These are phyloP conservation scores for Aricia agestis DNA, from an alignment of 1,140 invertebrate genomes.

Conservation along the genomic window DNA sequence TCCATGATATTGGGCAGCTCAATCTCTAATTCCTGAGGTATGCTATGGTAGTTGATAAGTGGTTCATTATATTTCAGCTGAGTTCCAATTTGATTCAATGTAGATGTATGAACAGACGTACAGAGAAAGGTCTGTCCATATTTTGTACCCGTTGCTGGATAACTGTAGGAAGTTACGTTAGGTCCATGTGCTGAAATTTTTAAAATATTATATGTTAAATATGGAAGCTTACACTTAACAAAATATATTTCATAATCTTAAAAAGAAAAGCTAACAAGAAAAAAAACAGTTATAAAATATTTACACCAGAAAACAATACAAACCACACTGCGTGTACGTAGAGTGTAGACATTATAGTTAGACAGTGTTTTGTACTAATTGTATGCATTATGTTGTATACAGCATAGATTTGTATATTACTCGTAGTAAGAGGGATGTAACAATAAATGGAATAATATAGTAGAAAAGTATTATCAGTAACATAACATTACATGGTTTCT, in stretches of 20 bases:
- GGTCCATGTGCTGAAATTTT: constrained; percentile 47
- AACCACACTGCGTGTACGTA: too few relatives aligned
- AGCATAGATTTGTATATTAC: too few relatives aligned
- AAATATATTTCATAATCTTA: not conserved
- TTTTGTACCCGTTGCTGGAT: constrained; percentile 82
- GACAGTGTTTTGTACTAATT: too few relatives aligned
- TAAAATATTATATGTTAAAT: not conserved
- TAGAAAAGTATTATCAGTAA: too few relatives aligned
- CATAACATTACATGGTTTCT: too few relatives aligned
- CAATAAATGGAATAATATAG: too few relatives aligned
- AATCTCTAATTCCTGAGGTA: constrained; percentile 73
- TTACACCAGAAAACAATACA: too few relatives aligned
- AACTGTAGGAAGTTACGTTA: constrained; percentile 79
- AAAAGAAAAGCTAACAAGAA: constrained; percentile 2
- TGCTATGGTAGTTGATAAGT: constrained; percentile 60
- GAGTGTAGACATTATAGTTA: too few relatives aligned
- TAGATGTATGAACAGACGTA: constrained; percentile 80
- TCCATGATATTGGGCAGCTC: constrained; percentile 79
- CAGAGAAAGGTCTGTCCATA: constrained; percentile 94
- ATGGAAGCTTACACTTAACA: not conserved
- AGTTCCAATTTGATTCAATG: constrained; percentile 83
- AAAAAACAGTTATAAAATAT: too few relatives aligned
- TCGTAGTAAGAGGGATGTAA: too few relatives aligned
- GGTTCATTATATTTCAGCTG: constrained; percentile 88
- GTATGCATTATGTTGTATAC: too few relatives aligned